These are phyloP conservation scores for Hexactinellida sp. DNA, from an alignment of 37 sponge, comb jelly and placozoan species.

Conservation along the genomic window DNA sequence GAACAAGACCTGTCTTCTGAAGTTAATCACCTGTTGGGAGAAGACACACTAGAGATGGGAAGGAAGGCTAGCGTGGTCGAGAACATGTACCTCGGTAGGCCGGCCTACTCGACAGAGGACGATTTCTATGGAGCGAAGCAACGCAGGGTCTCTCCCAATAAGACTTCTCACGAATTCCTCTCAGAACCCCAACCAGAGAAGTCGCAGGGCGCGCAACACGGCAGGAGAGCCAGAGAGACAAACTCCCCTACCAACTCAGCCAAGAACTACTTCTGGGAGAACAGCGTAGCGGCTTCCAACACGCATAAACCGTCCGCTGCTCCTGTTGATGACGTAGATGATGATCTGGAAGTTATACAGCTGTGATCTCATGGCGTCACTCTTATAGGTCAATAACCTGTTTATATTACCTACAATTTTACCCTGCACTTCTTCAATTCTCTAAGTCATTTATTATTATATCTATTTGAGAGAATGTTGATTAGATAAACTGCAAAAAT, in stretches of 20 bases:
- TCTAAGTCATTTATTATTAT: no score
- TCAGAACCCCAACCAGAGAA: neutral
- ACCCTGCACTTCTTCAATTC: neutral
- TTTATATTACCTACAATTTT: neutral
- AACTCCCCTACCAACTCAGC: neutral
- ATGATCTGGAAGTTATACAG: slow-evolving; percentile 9
- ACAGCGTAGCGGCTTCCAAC: neutral
- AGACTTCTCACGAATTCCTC: neutral
- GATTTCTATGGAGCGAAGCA: neutral
- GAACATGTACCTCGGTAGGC: neutral
- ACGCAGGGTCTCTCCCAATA: neutral
- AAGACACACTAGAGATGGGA: neutral
- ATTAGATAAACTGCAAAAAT: no score
- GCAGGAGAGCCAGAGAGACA: neutral
- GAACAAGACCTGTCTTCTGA: neutral
- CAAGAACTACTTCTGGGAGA: neutral
- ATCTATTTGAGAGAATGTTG: no score
- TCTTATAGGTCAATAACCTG: neutral
- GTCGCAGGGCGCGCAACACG: neutral
- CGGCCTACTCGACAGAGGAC: slow-evolving; percentile 8
- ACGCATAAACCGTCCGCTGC: neutral
- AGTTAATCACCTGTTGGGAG: neutral
- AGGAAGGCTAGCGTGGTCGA: slow-evolving; percentile 11
- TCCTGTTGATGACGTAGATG: slow-evolving; percentile 6
- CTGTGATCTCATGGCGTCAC: neutral